phyloP scores from a whole-genome alignment of 2,797 vertebrate genomes.

The Champsocephalus gunnari region DNA sequence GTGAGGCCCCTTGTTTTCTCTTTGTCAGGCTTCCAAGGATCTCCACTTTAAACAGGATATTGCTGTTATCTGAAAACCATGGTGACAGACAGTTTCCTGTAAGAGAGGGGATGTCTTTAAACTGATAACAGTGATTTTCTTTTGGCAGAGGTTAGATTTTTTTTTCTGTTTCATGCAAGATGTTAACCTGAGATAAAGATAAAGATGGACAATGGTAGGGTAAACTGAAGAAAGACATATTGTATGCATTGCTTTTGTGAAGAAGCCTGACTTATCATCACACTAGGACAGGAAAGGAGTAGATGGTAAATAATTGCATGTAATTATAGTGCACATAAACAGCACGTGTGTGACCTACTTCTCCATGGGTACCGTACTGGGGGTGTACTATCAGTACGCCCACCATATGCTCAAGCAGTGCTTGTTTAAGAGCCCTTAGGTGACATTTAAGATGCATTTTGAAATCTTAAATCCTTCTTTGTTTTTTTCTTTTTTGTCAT shows the following conservation, averaged over 20 bases:
- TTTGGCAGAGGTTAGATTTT: background rate
- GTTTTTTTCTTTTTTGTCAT: slow-evolving; percentile 35
- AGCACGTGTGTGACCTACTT: slow-evolving; percentile 76
- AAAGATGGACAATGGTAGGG: background rate
- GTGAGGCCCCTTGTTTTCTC: slow-evolving; percentile 55
- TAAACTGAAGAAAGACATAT: background rate
- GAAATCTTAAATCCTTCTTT: slow-evolving; percentile 1
- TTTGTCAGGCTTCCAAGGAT: slow-evolving; percentile 47
- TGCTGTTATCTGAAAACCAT: slow-evolving; percentile 72
- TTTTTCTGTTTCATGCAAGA: background rate
- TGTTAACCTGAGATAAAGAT: background rate
- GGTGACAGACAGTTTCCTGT: slow-evolving; percentile 72
- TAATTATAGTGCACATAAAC: slow-evolving; percentile 69
- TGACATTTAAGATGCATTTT: slow-evolving; percentile 45
- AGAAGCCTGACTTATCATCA: slow-evolving; percentile 3
- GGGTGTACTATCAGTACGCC: slow-evolving; percentile 48
- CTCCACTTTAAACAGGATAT: slow-evolving; percentile 80
- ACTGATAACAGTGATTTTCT: slow-evolving; percentile 30
- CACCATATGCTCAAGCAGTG: slow-evolving; percentile 45
- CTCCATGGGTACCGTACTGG: slow-evolving; percentile 18
- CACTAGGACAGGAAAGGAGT: slow-evolving; percentile 23
- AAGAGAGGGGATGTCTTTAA: slow-evolving; percentile 26
- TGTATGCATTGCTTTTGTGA: slow-evolving; percentile 6
- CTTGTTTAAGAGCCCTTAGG: slow-evolving; percentile 28
- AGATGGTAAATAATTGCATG: slow-evolving; percentile 59